Conservation (phyloP, 2,888 invertebrate genomes). For the Tromatobia lineatoria region DNA sequence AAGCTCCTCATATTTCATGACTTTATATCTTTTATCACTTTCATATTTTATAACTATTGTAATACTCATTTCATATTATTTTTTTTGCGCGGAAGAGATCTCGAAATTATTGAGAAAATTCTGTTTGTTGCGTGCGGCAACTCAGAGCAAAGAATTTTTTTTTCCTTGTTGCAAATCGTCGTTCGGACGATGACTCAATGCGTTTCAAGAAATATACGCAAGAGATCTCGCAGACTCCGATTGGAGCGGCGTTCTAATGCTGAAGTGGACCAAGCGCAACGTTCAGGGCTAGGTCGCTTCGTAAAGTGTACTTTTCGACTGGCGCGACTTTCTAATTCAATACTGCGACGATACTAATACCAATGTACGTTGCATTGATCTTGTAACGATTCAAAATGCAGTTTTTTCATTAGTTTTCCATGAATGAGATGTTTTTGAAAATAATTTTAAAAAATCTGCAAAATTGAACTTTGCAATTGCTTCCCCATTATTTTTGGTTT, state of each 20-base stretch:
- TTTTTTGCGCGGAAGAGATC: neutral
- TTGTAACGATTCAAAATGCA: constrained; percentile 35
- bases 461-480: too few relatives aligned
- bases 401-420: constrained; percentile 2
- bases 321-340: constrained; percentile 52
- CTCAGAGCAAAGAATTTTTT: neutral
- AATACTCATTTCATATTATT: too few relatives aligned
- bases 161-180: neutral
- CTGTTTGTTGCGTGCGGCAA: too few relatives aligned
- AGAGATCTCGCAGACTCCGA: neutral
- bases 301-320: constrained; percentile 51
- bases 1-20: too few relatives aligned
- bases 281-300: constrained; percentile 49
- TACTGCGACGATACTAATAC: neutral
- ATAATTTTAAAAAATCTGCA: too few relatives aligned
- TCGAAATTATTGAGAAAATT: constrained; percentile 4
- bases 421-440: too few relatives aligned
- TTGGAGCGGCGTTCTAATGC: neutral
- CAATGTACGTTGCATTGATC: constrained; percentile 24
- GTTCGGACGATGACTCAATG: constrained; percentile 13
- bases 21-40: too few relatives aligned
- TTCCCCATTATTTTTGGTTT: too few relatives aligned
- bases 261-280: constrained; percentile 63
- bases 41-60: too few relatives aligned
- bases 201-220: neutral